Percentiles rank a stretch among this genome's conserved stretches.
phyloP scores from a whole-genome alignment of 1,140 invertebrate species.

The Aphaenogaster floridana region DNA sequence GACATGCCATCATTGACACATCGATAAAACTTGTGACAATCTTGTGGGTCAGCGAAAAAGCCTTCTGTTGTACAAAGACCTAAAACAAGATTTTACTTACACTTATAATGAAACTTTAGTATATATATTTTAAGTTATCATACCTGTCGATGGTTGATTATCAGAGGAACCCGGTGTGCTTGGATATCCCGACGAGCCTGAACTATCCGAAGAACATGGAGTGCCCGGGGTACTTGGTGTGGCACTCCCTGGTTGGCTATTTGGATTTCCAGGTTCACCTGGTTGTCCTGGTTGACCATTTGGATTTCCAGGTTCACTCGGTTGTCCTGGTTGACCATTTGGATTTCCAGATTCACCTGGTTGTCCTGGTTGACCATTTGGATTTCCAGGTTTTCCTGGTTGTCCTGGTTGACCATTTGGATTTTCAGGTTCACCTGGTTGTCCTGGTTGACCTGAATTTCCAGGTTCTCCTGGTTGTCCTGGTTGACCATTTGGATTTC shows the following conservation, averaged over 20 bases:
- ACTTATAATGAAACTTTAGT: not conserved
- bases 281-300: conserved; percentile 84
- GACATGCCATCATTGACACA: conserved; percentile 86
- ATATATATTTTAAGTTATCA: not conserved
- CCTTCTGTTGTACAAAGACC: conserved; percentile 89
- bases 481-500: no score
- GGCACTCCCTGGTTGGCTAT: conserved; percentile 7
- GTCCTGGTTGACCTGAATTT: conserved; percentile 31
- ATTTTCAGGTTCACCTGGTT: not conserved
- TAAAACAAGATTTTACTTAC: conserved; percentile 89
- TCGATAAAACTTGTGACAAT: conserved; percentile 89
- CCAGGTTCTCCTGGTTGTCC: conserved; percentile 85
- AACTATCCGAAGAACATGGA: conserved; percentile 83
- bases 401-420: conserved; percentile 84
- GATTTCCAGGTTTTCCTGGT: no score
- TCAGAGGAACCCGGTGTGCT: conserved; percentile 28
- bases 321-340: conserved; percentile 45
- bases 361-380: conserved; percentile 87
- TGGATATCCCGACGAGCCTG: conserved; percentile 51
- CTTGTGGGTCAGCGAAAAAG: conserved; percentile 89
- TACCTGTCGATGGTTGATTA: conserved; percentile 12
- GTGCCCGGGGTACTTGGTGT: not conserved
- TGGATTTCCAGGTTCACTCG: conserved; percentile 7
- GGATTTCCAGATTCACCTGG: conserved; percentile 75
- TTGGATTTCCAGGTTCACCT: conserved; percentile 71